These are phyloP conservation scores for Mastomys natalensis DNA, from an alignment of 2,113 vertebrate species.

Conservation along the genomic window DNA sequence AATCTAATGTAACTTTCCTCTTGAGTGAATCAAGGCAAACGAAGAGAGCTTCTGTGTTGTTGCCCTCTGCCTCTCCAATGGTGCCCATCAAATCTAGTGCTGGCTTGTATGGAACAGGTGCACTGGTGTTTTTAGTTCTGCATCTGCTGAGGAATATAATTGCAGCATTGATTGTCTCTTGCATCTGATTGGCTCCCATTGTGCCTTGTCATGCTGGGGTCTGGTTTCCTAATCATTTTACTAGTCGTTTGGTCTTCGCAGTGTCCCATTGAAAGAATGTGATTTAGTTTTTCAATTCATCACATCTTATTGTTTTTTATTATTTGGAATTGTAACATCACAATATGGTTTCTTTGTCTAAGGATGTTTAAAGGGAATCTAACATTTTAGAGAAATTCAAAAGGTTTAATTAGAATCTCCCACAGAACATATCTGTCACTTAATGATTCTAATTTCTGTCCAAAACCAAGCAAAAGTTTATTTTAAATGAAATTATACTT, in stretches of 20 bases:
- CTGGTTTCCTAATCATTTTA: constrained; percentile 47
- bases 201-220: background rate
- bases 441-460: constrained; percentile 28
- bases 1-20: constrained; percentile 38
- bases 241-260: constrained; percentile 60
- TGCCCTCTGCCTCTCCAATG: constrained; percentile 42
- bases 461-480: constrained; percentile 34
- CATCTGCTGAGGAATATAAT: constrained; percentile 55
- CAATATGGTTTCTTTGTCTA: constrained; percentile 36
- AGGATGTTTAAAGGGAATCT: constrained; percentile 42
- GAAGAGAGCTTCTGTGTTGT: constrained; percentile 56
- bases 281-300: constrained; percentile 75
- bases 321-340: constrained; percentile 46
- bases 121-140: constrained; percentile 41
- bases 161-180: constrained; percentile 54
- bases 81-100: constrained; percentile 27
- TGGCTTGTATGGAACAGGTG: constrained; percentile 51
- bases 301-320: constrained; percentile 64
- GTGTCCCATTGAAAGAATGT: background rate
- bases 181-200: constrained; percentile 50
- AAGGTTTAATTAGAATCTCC: constrained; percentile 48
- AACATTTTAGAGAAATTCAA: constrained; percentile 48
- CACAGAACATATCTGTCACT: background rate
- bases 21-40: constrained; percentile 50
- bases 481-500: constrained; percentile 57